These are phyloP conservation scores for Caenorhabditis brenneri DNA, from an alignment of 1,140 invertebrate species.

Conservation along the genomic window DNA sequence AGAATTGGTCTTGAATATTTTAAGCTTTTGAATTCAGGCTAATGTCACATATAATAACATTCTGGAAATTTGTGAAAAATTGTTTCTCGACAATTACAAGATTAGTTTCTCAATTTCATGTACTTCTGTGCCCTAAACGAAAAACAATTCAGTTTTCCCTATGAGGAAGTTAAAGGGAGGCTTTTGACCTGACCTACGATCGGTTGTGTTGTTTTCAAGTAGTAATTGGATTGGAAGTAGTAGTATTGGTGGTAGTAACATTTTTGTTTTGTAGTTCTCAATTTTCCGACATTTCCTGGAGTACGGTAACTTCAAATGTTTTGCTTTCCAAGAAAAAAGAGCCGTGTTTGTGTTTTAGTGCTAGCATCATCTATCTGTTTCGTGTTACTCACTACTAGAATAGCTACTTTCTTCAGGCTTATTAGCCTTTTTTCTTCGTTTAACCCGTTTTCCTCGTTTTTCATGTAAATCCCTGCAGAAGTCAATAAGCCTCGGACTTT, in stretches of 20 bases:
- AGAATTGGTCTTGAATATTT: too few relatives aligned
- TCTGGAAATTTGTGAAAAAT: too few relatives aligned
- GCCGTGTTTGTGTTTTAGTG: too few relatives aligned
- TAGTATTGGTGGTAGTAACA: neutral
- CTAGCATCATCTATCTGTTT: too few relatives aligned
- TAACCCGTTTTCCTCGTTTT: neutral
- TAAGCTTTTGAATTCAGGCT: too few relatives aligned
- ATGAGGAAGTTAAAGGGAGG: neutral
- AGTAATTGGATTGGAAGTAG: neutral
- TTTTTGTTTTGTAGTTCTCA: neutral
- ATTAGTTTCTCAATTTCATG: neutral
- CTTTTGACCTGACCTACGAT: neutral
- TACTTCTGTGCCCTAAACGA: neutral
- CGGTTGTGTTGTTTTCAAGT: neutral
- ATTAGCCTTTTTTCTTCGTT: neutral
- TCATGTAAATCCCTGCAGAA: neutral
- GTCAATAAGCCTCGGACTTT: conserved; percentile 2
- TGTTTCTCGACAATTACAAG: too few relatives aligned
- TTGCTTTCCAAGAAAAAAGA: too few relatives aligned
- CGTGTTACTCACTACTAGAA: neutral
- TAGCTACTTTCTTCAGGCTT: neutral
- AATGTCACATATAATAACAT: too few relatives aligned
- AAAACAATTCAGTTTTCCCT: too few relatives aligned
- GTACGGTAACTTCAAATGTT: too few relatives aligned
- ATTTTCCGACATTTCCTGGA: too few relatives aligned